Evolutionary conservation across 2,797 vertebrate species (phyloP).

Genomic region (Spinibarbus caldwelli): DNA sequence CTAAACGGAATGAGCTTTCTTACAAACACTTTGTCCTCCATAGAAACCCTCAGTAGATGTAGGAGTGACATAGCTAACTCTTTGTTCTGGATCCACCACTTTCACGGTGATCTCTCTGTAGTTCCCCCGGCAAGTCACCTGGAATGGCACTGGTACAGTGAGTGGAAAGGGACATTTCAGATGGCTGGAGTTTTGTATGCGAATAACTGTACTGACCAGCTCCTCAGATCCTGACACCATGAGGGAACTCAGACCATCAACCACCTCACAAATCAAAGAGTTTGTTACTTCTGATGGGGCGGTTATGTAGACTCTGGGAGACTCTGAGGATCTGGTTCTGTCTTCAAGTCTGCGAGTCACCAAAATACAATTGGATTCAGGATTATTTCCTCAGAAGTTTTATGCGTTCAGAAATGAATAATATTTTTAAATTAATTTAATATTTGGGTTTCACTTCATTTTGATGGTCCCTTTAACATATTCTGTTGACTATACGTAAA

Average conservation of each 20-base stretch:
- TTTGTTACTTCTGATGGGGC: conserved; percentile 70
- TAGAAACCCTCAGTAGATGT: conserved; percentile 75
- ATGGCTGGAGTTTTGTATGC: conserved; percentile 67
- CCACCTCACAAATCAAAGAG: conserved; percentile 74
- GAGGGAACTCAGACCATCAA: conserved; percentile 79
- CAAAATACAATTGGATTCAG: background rate
- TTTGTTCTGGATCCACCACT: conserved; percentile 74
- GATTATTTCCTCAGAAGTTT: background rate
- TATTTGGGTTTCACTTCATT: background rate
- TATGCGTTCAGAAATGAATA: background rate
- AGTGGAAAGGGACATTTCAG: conserved; percentile 78
- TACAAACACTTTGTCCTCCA: conserved; percentile 79
- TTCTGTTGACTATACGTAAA: no score
- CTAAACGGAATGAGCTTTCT: background rate
- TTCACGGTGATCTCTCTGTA: conserved; percentile 86
- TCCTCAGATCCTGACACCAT: conserved; percentile 85
- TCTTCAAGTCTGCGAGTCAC: conserved; percentile 68
- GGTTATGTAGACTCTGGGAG: conserved; percentile 72
- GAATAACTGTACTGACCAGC: conserved; percentile 85
- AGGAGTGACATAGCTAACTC: conserved; percentile 81
- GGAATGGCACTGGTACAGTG: conserved; percentile 80
- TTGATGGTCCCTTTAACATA: background rate
- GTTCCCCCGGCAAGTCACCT: conserved; percentile 77
- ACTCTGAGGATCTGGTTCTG: conserved; percentile 38
- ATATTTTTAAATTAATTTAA: background rate